Conservation (phyloP, 1,140 invertebrate species). For the Aporrectodea caliginosa region DNA sequence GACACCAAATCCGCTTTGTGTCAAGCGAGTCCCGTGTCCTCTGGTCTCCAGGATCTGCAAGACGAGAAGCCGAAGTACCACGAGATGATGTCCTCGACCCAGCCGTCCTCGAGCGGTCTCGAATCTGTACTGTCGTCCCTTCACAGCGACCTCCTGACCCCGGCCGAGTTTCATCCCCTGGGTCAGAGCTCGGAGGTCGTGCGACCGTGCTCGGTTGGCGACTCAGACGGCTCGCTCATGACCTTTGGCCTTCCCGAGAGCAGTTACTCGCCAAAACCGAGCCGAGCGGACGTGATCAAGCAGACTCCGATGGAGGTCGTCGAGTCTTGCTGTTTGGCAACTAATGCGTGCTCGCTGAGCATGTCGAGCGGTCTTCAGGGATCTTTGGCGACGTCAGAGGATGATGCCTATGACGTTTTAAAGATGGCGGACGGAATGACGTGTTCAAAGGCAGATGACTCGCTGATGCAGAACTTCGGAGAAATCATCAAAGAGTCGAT, state of each 20-base stretch:
- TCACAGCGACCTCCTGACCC: not conserved
- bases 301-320: not conserved
- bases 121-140: not conserved
- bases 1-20: not conserved
- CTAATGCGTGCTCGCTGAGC: no score
- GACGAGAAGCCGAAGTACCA: not conserved
- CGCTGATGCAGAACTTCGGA: constrained; percentile 68
- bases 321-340: no score
- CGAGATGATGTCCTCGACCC: not conserved
- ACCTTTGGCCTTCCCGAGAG: not conserved
- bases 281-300: not conserved
- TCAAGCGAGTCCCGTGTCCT: not conserved
- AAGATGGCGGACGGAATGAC: not conserved
- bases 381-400: not conserved
- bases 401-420: not conserved
- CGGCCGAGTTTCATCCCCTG: not conserved
- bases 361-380: not conserved
- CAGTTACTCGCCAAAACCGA: not conserved
- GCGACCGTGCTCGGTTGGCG: constrained; percentile 1
- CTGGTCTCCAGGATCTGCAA: not conserved
- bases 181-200: not conserved
- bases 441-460: constrained; percentile 3
- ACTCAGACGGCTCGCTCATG: not conserved
- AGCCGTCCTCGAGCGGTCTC: not conserved
- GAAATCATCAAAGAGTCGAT: constrained; percentile 89